These are phyloP conservation scores for Falco naumanni DNA, from an alignment of 2,797 vertebrate genomes.

Conservation along the genomic window DNA sequence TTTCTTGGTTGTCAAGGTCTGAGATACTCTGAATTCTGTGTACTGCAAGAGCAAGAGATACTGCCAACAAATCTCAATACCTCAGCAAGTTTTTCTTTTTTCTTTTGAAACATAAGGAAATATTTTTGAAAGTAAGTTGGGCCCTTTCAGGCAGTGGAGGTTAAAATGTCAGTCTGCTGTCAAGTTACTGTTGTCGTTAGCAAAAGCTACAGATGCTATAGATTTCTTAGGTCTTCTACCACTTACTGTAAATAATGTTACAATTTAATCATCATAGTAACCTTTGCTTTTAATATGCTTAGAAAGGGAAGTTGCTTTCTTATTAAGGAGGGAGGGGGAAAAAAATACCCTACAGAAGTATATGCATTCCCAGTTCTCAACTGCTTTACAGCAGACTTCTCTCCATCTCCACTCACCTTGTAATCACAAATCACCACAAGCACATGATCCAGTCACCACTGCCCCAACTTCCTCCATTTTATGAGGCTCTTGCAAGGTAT, in stretches of 20 bases:
- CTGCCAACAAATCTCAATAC: conserved; percentile 2
- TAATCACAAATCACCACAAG: neutral
- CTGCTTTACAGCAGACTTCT: neutral
- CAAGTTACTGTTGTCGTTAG: neutral
- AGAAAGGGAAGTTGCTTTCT: neutral
- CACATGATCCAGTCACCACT: neutral
- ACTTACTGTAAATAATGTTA: neutral
- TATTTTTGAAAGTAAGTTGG: neutral
- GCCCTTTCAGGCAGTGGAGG: neutral
- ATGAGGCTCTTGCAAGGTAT: neutral
- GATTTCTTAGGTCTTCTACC: neutral
- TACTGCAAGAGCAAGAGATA: neutral
- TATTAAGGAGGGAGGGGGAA: neutral
- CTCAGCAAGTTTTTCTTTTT: conserved; percentile 8
- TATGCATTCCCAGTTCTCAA: neutral
- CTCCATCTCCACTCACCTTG: neutral
- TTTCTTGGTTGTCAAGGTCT: conserved; percentile 57
- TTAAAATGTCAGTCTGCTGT: neutral
- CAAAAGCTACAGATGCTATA: neutral
- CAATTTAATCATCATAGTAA: neutral
- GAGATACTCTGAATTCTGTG: conserved; percentile 5
- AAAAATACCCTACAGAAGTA: neutral
- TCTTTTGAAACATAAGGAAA: neutral
- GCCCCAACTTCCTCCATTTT: neutral
- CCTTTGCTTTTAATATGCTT: neutral